Evolutionary conservation across 2,797 vertebrate species (phyloP), one percentile per base, ranked within the genome.

Genomic region (Mycteria americana): DNA sequence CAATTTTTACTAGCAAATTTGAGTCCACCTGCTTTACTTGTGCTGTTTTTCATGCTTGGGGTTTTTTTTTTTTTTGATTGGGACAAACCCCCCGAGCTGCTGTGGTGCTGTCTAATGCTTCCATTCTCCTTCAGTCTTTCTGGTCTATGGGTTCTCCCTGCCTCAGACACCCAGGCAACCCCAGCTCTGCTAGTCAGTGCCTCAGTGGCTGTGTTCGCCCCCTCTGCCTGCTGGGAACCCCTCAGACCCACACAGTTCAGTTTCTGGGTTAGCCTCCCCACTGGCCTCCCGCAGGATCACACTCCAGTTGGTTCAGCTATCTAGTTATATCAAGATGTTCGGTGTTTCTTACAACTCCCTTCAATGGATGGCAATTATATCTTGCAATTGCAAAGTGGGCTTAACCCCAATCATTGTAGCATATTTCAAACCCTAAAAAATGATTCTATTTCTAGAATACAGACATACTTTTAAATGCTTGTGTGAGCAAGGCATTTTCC

Each of bases 401-500:
- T 64, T 80, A 80, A 81, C 46, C n/a, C 18, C 6, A 65, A 28
- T 57, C 24, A 69, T 14, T 75, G 56, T n/a, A 59, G 35, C 41
- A 31, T 89, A 45, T 93, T 95, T 94, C 74, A 86, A 95, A 78
- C 33, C 18, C 84, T 72, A 68, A 83, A 92, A 86, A 87, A 65
- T 4, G 41, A 65, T 37, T 75, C 92, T 85, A 2, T 63, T 45
- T 81, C 69, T 80, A 69, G 63, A 89, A 93, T 77, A 53, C 46
- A 89, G 69, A 13, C 41, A 27, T 37, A 14, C 9, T 87, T 87
- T 56, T 53, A 93, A 88, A 28, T 41, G 21, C 78, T 77, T 85
- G 27, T 45, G 25, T 94, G 92, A 96, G 84, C 60, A 57, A 79
- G 82, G 53, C 9, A 31, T 97, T 96, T 97, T 90, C 88, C 64